Percentiles rank a stretch among this genome's conserved stretches.
Conservation (phyloP, 2,888 invertebrate genomes). For the Oithona nana region DNA sequence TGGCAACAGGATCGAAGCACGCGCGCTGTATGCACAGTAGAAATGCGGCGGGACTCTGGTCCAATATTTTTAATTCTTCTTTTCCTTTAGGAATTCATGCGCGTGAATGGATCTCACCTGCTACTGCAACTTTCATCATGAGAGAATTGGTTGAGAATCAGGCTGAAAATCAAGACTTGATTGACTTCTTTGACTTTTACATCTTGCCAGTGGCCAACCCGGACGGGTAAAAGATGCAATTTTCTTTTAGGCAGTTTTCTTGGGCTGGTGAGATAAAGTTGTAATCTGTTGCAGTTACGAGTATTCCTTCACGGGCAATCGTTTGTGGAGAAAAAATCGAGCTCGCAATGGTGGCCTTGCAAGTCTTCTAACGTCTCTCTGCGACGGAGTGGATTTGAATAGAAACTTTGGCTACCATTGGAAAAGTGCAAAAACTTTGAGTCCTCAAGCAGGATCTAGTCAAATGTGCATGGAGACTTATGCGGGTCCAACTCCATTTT, state of each 20-base stretch:
- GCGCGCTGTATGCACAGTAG: too few relatives aligned
- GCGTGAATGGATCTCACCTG: background rate
- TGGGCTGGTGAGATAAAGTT: too few relatives aligned
- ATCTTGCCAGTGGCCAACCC: slow-evolving; percentile 56
- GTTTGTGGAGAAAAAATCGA: slow-evolving; percentile 47
- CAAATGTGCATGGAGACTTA: background rate
- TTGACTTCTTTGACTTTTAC: slow-evolving; percentile 42
- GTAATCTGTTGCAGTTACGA: slow-evolving; percentile 37
- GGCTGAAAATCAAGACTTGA: background rate
- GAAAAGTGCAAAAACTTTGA: background rate
- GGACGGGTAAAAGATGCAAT: slow-evolving; percentile 38
- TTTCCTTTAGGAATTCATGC: background rate
- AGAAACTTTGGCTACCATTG: slow-evolving; percentile 5
- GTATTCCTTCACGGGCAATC: slow-evolving; percentile 55
- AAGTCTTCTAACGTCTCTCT: background rate
- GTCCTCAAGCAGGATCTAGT: background rate
- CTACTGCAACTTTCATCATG: background rate
- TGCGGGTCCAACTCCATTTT: background rate
- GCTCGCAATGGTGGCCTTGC: background rate
- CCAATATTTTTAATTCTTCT: too few relatives aligned
- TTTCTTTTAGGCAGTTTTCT: too few relatives aligned
- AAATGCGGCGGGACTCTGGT: too few relatives aligned
- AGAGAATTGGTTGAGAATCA: slow-evolving; percentile 5
- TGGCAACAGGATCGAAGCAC: too few relatives aligned
- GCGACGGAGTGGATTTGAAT: slow-evolving; percentile 6